Percentiles rank a stretch among this genome's conserved stretches.
Evolutionary conservation across 2,888 invertebrate species (phyloP).

Genomic region (Antheraea yamamai): DNA sequence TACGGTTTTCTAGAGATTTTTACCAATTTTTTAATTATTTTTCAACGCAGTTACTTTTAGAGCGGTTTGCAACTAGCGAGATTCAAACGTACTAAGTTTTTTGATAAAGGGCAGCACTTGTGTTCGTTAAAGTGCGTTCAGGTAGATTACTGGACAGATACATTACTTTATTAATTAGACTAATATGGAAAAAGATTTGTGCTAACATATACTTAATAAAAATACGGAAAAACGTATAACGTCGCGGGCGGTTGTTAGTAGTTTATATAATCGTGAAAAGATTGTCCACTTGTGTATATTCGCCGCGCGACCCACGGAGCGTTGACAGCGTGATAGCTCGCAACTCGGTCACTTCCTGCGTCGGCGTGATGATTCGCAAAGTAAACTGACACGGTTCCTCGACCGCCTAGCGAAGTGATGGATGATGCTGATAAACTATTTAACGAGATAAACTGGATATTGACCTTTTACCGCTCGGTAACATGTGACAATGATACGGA

Average conservation of each 20-base stretch:
- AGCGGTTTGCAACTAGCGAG: too few relatives aligned
- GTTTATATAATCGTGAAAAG: background rate
- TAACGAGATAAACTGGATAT: conserved; percentile 37
- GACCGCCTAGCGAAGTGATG: conserved; percentile 41
- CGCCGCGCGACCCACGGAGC: background rate
- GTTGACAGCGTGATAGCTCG: conserved; percentile 13
- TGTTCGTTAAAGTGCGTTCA: too few relatives aligned
- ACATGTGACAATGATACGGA: conserved; percentile 19
- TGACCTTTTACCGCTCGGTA: conserved; percentile 39
- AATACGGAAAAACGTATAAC: too few relatives aligned
- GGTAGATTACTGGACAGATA: too few relatives aligned
- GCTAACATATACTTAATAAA: too few relatives aligned
- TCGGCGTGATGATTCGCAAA: conserved; percentile 40
- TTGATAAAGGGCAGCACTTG: too few relatives aligned
- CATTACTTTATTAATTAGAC: too few relatives aligned
- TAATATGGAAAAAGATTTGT: too few relatives aligned
- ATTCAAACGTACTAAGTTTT: too few relatives aligned
- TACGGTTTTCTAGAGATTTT: too few relatives aligned
- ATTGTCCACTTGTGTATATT: background rate
- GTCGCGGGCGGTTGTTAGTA: background rate
- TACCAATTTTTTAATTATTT: too few relatives aligned
- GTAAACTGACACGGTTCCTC: conserved; percentile 34
- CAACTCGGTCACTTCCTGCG: conserved; percentile 30
- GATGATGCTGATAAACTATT: conserved; percentile 32
- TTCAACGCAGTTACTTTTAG: too few relatives aligned